Conservation (phyloP, 1,140 invertebrate species). For the Periplaneta americana region DNA sequence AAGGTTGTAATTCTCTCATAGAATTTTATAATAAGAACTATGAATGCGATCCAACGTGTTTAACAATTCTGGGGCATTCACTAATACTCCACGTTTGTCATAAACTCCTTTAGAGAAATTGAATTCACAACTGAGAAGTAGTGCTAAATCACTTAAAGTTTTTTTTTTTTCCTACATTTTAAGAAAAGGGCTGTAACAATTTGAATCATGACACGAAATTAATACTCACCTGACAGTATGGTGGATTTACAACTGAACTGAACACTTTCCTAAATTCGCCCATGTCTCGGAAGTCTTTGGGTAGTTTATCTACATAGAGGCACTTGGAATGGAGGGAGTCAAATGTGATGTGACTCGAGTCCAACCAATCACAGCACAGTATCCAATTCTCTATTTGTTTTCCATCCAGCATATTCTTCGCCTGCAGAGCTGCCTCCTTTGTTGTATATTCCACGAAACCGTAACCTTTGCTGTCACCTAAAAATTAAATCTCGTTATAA, state of each 20-base stretch:
- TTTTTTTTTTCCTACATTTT: neutral
- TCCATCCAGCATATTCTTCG: conserved; percentile 44
- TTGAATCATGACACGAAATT: neutral
- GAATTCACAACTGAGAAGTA: too few species aligned
- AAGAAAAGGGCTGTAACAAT: neutral
- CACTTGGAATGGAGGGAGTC: conserved; percentile 48
- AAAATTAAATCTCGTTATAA: conserved; percentile 10
- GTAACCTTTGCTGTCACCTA: conserved; percentile 52
- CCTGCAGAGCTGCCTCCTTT: conserved; percentile 42
- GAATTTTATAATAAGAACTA: too few species aligned
- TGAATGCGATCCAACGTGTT: too few species aligned
- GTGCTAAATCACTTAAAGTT: neutral
- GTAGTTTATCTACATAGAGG: conserved; percentile 47
- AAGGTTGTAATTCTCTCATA: too few species aligned
- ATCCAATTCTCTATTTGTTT: conserved; percentile 34
- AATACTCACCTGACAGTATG: conserved; percentile 51
- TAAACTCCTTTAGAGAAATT: too few species aligned
- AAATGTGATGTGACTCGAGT: conserved; percentile 42
- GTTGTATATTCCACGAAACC: conserved; percentile 52
- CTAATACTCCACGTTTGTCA: too few species aligned
- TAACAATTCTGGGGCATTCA: too few species aligned
- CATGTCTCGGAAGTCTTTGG: conserved; percentile 47
- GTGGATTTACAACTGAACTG: conserved; percentile 43
- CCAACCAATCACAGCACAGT: conserved; percentile 49
- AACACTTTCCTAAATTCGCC: conserved; percentile 48